Percentiles rank a stretch among this genome's conserved stretches.
Evolutionary conservation across 2,113 vertebrate species (phyloP).

Genomic region (Cercopithecus mona): DNA sequence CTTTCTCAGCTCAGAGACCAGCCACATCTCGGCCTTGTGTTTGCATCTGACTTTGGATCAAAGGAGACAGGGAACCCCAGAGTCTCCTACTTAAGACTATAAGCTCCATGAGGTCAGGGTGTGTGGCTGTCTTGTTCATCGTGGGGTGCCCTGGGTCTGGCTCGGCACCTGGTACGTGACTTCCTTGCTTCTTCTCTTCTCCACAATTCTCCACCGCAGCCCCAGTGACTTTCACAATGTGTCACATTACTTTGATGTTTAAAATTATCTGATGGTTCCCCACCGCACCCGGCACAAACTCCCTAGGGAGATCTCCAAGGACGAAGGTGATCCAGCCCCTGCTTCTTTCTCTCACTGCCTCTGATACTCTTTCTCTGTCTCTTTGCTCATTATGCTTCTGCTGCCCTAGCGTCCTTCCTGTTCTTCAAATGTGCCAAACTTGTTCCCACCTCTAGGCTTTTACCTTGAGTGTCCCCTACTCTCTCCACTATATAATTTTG

Average conservation of each 20-base stretch:
- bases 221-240: background rate
- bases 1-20: background rate
- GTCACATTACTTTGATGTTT: background rate
- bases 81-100: background rate
- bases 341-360: too few relatives aligned
- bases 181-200: background rate
- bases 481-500: background rate
- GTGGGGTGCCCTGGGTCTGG: background rate
- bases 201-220: background rate
- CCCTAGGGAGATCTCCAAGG: background rate
- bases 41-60: background rate
- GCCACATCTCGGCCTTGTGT: background rate
- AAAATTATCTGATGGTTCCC: background rate
- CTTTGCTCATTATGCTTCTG: background rate
- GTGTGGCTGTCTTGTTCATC: background rate
- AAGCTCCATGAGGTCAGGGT: background rate
- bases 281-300: too few relatives aligned
- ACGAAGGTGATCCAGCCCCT: too few relatives aligned
- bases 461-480: rapidly evolving
- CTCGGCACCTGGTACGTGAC: background rate
- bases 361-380: background rate
- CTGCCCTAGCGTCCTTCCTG: background rate
- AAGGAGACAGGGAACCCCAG: background rate
- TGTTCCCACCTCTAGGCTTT: background rate
- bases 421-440: background rate